Evolutionary conservation across 1,140 invertebrate genomes (phyloP), one percentile per base, ranked within the genome.

Genomic region (Scaptodrosophila lebanonensis): DNA sequence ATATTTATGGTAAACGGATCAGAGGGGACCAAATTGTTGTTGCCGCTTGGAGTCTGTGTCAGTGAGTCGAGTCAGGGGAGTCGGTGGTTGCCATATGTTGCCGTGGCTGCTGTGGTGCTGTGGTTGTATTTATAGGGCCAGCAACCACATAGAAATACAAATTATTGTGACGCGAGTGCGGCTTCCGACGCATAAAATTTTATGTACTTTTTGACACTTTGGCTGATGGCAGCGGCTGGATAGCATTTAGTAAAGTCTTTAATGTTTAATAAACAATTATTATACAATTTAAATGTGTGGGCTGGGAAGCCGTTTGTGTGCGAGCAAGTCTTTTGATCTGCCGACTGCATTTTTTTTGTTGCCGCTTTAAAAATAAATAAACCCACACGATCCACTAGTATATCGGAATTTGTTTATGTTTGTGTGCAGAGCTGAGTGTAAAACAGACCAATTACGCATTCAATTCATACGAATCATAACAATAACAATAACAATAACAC

Each of bases 181-280:
- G 33, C 12, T 16, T 49, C 15, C 15, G 32, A 45, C 39, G 29
- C 18, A 68, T 79, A 59, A 82, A 73, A 82, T 79, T 79, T 82
- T 66, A 79, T 79, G 51, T 43, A 68, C 64, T 57, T 61, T 69
- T 54, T 40, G 35, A 56, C 29, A 57, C 40, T 71, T 67, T 54
- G 27, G 44, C 48, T 59, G 53, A 54, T 43, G 64, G 56, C 45
- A 44, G 42, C 64, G 73, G 73, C 68, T 79, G 73, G 53, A 76
- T 70, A 66, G 56, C 65, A 77, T 61, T 72, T 73, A 49, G 40
- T 32, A 60, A 20, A 61, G 51, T 42, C 65, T 57, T 82, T 75
- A 75, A 75, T 82, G 75, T 82, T 82, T 82, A 75, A 82, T 82
- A 82, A 82, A 82, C 75, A 82, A 82, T 82, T 82, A 82, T 82